Base-by-base conservation (phyloP, 2,888 invertebrate species). In the Sepiola atlantica region DNA sequence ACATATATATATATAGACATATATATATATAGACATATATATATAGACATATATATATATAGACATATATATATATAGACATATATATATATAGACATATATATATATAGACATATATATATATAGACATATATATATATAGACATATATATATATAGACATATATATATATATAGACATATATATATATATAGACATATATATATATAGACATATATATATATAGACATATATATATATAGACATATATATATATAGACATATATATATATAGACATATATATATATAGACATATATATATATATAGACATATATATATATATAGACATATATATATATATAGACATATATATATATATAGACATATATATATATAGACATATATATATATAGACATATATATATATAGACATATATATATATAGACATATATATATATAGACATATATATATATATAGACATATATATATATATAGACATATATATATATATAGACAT, bases 1-100 rank as follows among this genome's bases (percentile, higher is more conserved):
- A n/a, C n/a, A n/a, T n/a, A 55, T 55, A 55, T 55, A 55, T 55
- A 55, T 55, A 55, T 55, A 55, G 12, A 55, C 16, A 55, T 16
- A 55, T 16, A 55, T 55, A 55, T 55, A 55, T 55, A 55, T 14
- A 55, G 10, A 55, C 16, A 55, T 55, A 55, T 55, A 55, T 55
- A 55, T 55, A 55, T 55, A 55, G 10, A 55, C 55, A 55, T 55
- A 55, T 16, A 55, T 45, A 45, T 93, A 35, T 55, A 93, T 24
- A 93, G 6, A 93, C n/a, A 93, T 55, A 93, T 45, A 93, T 55
- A 93, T 45, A 93, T 28, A 93, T 45, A 93, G 21, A 93, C 55
- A 90, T 90, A 90, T 28, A 90, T 24, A 90, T 32, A 10, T 90
- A 90, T 32, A 90, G 14, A 90, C 24, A 90, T 90, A 90, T 32